These are phyloP conservation scores for Hedychridium roseum DNA, from an alignment of 2,888 invertebrate species.

Conservation along the genomic window DNA sequence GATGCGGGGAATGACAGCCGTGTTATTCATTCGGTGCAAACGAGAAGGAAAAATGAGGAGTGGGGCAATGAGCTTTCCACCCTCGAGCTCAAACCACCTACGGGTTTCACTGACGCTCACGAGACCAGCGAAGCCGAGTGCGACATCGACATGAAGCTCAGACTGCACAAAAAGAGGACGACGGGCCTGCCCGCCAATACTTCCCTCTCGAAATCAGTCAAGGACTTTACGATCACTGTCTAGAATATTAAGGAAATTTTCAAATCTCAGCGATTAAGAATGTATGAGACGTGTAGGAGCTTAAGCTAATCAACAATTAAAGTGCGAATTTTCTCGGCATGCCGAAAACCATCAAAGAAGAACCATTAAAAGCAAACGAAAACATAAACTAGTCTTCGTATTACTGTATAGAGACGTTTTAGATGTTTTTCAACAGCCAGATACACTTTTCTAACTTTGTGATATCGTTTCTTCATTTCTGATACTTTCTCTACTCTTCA, in stretches of 20 bases:
- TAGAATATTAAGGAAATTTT: conserved; percentile 45
- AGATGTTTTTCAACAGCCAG: too few species aligned
- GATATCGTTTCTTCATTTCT: too few species aligned
- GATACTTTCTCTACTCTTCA: too few species aligned
- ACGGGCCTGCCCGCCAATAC: conserved; percentile 45
- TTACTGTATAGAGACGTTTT: too few species aligned
- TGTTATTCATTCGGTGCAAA: conserved; percentile 25
- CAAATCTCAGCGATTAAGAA: conserved; percentile 4
- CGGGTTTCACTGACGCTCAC: conserved; percentile 60
- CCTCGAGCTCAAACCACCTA: conserved; percentile 65
- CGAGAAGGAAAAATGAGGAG: conserved; percentile 46
- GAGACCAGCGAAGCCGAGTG: conserved; percentile 61
- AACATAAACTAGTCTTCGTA: too few species aligned
- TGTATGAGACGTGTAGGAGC: too few species aligned
- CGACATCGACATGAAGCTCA: conserved; percentile 60
- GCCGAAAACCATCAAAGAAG: too few species aligned
- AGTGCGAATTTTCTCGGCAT: too few species aligned
- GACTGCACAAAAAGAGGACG: conserved; percentile 51
- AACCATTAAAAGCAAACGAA: too few species aligned
- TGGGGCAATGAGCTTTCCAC: conserved; percentile 59
- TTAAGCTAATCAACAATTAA: too few species aligned
- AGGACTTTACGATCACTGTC: conserved; percentile 64
- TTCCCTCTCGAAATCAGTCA: conserved; percentile 57
- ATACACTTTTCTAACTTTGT: too few species aligned
- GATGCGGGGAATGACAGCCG: too few species aligned